Evolutionary conservation across 2,888 invertebrate genomes (phyloP).

Genomic region (Acrobasis repandana): DNA sequence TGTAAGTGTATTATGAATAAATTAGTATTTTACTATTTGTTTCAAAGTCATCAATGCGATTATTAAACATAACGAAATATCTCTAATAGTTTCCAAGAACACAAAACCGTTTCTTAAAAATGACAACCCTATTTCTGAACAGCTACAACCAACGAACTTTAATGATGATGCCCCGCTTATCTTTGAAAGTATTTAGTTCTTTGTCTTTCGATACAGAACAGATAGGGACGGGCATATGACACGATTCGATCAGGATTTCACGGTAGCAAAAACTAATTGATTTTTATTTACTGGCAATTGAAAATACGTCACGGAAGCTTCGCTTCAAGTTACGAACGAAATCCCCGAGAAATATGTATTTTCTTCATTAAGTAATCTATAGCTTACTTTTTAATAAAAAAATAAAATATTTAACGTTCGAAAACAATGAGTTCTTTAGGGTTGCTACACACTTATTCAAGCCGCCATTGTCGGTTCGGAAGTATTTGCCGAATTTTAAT

Average conservation of each 20-base stretch:
- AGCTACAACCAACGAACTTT: not conserved
- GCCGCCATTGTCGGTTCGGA: no score
- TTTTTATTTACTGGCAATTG: not conserved
- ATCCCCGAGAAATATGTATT: not conserved
- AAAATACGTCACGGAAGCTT: not conserved
- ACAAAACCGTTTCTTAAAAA: not conserved
- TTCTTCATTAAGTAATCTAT: not conserved
- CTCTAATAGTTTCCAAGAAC: no score
- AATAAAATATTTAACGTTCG: no score
- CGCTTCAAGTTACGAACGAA: not conserved
- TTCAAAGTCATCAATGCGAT: no score
- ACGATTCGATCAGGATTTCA: constrained; percentile 1
- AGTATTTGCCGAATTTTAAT: no score
- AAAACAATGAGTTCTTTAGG: no score
- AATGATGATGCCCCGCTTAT: constrained; percentile 16
- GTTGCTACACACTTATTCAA: no score
- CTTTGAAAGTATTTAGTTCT: constrained; percentile 3
- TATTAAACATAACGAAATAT: no score
- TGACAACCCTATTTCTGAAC: not conserved
- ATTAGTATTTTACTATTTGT: no score
- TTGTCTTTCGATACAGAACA: constrained; percentile 1
- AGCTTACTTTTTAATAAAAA: no score
- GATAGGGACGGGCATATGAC: constrained; percentile 1
- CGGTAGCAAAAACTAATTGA: constrained; percentile 12
- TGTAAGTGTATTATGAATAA: no score